A percentile compares a stretch with the other conserved stretches of the same genome.
These are phyloP conservation scores for Calephelis nemesis DNA, from an alignment of 1,140 invertebrate species.

Conservation along the genomic window DNA sequence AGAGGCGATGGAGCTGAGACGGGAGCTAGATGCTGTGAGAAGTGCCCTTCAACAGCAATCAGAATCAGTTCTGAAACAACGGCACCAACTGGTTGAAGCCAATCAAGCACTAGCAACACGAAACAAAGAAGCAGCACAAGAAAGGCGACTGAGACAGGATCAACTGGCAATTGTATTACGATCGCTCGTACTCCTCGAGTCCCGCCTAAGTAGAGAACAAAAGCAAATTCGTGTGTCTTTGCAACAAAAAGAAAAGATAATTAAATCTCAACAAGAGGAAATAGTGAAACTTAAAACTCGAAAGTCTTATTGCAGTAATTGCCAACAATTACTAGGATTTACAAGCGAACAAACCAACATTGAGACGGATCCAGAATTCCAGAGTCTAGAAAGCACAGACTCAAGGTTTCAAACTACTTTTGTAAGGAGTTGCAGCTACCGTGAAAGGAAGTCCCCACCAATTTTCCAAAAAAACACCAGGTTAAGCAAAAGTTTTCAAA, in stretches of 20 bases:
- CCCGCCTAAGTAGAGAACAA: slow-evolving; percentile 86
- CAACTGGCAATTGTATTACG: slow-evolving; percentile 84
- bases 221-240: slow-evolving; percentile 84
- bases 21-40: slow-evolving; percentile 82
- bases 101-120: slow-evolving; percentile 81
- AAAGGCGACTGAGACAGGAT: slow-evolving; percentile 82
- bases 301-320: slow-evolving; percentile 80
- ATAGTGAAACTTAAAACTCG: slow-evolving; percentile 81
- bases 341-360: slow-evolving; percentile 78
- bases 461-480: slow-evolving; percentile 78
- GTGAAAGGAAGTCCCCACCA: slow-evolving; percentile 78
- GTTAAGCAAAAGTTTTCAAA: slow-evolving; percentile 76
- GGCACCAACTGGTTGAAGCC: slow-evolving; percentile 78
- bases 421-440: slow-evolving; percentile 80
- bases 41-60: slow-evolving; percentile 82
- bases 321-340: slow-evolving; percentile 78
- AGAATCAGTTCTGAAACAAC: slow-evolving; percentile 80
- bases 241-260: slow-evolving; percentile 85
- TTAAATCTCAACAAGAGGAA: slow-evolving; percentile 84
- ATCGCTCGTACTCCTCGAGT: slow-evolving; percentile 85
- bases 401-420: slow-evolving; percentile 77
- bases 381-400: slow-evolving; percentile 80
- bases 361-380: slow-evolving; percentile 78
- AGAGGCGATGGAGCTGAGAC: slow-evolving; percentile 76
- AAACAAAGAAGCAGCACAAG: slow-evolving; percentile 80